Base-by-base conservation (phyloP, 2,888 invertebrate genomes). In the Eilema griseolum region DNA sequence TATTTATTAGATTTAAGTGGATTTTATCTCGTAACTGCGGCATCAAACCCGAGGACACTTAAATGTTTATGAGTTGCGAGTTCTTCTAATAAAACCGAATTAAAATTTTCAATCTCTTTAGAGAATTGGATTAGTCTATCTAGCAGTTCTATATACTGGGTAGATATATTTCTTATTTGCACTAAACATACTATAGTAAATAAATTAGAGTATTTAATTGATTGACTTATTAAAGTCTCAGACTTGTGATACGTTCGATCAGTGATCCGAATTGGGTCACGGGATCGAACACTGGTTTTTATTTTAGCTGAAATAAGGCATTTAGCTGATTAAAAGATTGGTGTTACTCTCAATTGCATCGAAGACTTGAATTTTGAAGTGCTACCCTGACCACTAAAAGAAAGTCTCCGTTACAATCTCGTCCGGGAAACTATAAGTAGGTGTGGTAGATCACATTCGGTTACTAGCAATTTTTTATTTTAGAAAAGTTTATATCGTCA, bases 61-160 rank as follows among this genome's bases (percentile, higher is more conserved):
- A 62, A 62, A 37, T 16, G 16, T 37, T 62, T 62, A 62, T 37
- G 61, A 62, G 24, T 23, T 37, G 11, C 33, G 23, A 37, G 23
- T 24, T 62, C 23, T 8, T 16, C 33, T 24, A 16, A 62, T 62
- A 37, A 37, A 62, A 37, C 37, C 10, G 7, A 62, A 37, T 37
- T 62, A 37, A 16, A 37, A 37, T 23, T 23, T 37, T 62, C 37
- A 62, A 62, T 62, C 37, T 24, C 37, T 23, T 24, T 37, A 62
- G 52, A 52, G 52, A 52, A 52, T 52, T 52, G 52, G n/a, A 52
- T 52, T 8, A 52, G 8, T 52, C 8, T n/a, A 52, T 52, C 52
- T 52, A 52, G 52, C n/a, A 10, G n/a, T 10, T 52, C 20, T 52
- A n/a, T 20, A 20, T 1, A 7, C 4, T 41, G 41, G 33, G 20